A percentile compares a stretch with the other conserved stretches of the same genome.
Conservation (phyloP, 2,888 invertebrate species). For the Cynaeus angustus region DNA sequence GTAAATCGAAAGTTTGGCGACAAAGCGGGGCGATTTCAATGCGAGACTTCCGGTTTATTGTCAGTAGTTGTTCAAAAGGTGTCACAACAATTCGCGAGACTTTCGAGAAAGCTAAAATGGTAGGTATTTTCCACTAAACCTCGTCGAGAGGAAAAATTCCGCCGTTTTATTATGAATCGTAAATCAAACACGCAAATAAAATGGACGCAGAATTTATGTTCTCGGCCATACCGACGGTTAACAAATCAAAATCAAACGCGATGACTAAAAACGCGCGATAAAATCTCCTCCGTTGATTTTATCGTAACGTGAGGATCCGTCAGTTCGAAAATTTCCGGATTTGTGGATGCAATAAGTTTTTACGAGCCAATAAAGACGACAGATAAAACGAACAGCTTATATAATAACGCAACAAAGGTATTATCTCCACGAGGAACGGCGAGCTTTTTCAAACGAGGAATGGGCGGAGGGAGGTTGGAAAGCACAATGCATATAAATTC, state of each 20-base stretch:
- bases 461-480: not conserved
- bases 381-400: constrained; percentile 31
- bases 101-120: too few species aligned
- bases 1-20: not conserved
- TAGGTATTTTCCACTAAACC: too few species aligned
- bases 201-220: constrained; percentile 32
- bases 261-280: constrained; percentile 15
- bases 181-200: constrained; percentile 38
- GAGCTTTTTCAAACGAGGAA: constrained; percentile 1
- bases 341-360: constrained; percentile 36
- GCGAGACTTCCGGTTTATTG: not conserved
- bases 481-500: constrained; percentile 2
- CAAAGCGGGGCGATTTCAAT: not conserved
- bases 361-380: constrained; percentile 40
- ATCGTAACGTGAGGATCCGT: not conserved
- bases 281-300: constrained; percentile 8
- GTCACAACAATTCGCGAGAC: not conserved
- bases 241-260: constrained; percentile 34
- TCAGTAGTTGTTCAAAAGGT: not conserved
- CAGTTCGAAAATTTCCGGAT: constrained; percentile 19
- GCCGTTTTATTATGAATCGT: constrained; percentile 34
- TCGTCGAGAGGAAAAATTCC: not conserved
- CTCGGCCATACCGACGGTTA: constrained; percentile 12
- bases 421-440: constrained; percentile 3
- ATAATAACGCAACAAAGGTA: constrained; percentile 30